These are phyloP conservation scores for Dipodomys stephensi DNA, from an alignment of 2,113 vertebrate genomes.

Conservation along the genomic window DNA sequence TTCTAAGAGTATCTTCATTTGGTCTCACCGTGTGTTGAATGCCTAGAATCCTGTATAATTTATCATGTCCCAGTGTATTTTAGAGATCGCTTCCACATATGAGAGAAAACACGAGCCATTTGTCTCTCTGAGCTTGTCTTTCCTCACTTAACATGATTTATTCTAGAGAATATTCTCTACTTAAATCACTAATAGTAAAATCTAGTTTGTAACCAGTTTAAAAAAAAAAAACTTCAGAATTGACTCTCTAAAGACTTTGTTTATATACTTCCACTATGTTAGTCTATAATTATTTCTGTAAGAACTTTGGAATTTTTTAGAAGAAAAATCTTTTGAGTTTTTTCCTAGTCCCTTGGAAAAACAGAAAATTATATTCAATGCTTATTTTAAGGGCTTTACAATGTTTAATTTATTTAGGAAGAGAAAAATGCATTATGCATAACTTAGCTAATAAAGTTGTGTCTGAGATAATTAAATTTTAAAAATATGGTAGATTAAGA, in stretches of 20 bases:
- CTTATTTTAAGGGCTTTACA: slow-evolving; percentile 66
- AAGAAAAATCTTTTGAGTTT: slow-evolving; percentile 20
- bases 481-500: slow-evolving; percentile 70
- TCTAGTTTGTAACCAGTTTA: not conserved
- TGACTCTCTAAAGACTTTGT: not conserved
- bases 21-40: no score
- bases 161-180: not conserved
- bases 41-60: no score
- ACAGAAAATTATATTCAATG: slow-evolving; percentile 41
- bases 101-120: no score
- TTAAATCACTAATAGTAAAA: slow-evolving; percentile 4
- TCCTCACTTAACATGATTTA: no score
- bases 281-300: slow-evolving; percentile 7
- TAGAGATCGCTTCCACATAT: no score
- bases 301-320: slow-evolving; percentile 40
- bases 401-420: slow-evolving; percentile 67
- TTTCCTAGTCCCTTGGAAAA: not conserved
- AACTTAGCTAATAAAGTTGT: slow-evolving; percentile 74
- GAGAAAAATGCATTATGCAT: slow-evolving; percentile 76
- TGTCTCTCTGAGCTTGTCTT: no score
- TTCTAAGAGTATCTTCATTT: no score
- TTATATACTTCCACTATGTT: not conserved
- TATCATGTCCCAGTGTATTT: no score
- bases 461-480: slow-evolving; percentile 70
- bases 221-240: slow-evolving; percentile 33